A percentile compares a stretch with the other conserved stretches of the same genome.
These are phyloP conservation scores for Cyphomyrmex costatus DNA, from an alignment of 1,140 invertebrate species.

Conservation along the genomic window DNA sequence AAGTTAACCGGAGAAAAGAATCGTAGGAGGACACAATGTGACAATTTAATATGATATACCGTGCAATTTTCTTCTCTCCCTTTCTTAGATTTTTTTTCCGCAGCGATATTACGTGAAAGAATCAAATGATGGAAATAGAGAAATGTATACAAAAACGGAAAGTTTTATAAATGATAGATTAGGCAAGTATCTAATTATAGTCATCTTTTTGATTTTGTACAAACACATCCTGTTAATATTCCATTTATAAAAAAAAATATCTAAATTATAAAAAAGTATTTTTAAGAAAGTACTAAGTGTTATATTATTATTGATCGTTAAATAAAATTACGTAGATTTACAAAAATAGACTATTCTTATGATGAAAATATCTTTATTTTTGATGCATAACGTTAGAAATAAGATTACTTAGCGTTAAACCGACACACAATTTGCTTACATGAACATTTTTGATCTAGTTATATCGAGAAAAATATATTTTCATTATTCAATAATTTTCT, in stretches of 20 bases:
- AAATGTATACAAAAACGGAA: not conserved
- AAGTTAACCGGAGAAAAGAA: constrained; percentile 17
- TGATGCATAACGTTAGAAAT: too few species aligned
- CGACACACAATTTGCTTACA: too few species aligned
- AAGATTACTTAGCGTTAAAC: too few species aligned
- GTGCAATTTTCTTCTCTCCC: not conserved
- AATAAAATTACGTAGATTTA: not conserved
- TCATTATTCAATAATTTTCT: too few species aligned
- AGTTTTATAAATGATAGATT: constrained; percentile 9
- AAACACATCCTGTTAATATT: too few species aligned
- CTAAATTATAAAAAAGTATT: not conserved
- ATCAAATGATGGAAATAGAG: not conserved
- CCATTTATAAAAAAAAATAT: not conserved
- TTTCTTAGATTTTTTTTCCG: not conserved
- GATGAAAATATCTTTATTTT: too few species aligned
- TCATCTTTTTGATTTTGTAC: not conserved
- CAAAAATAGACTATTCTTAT: not conserved
- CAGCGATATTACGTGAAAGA: not conserved
- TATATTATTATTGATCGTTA: not conserved
- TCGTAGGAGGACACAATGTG: not conserved
- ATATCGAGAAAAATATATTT: too few species aligned
- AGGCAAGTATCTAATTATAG: constrained; percentile 8
- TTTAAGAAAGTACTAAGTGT: not conserved
- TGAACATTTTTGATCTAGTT: too few species aligned
- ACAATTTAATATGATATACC: not conserved